phyloP scores from a whole-genome alignment of 2,113 vertebrate species.

The Misgurnus anguillicaudatus region DNA sequence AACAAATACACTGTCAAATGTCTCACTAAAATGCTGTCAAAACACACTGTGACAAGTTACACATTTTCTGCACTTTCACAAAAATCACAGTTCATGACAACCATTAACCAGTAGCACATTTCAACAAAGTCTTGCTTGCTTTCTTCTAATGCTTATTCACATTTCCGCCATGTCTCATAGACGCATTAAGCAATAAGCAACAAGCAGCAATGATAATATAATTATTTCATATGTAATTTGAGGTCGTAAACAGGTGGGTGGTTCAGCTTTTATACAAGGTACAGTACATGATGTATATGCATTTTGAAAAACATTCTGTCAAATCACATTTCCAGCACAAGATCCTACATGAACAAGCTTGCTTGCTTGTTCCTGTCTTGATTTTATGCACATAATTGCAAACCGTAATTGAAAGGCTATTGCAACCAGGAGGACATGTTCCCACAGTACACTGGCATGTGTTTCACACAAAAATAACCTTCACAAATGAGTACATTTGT shows the following conservation, averaged over 20 bases:
- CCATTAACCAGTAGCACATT: neutral
- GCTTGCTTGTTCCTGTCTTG: neutral
- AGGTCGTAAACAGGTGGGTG: neutral
- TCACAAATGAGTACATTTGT: constrained; percentile 2
- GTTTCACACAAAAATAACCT: neutral
- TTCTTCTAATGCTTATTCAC: neutral
- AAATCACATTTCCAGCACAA: neutral
- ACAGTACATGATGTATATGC: neutral
- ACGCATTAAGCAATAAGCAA: neutral
- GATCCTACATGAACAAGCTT: neutral
- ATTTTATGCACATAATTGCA: neutral
- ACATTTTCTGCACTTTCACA: too few relatives aligned
- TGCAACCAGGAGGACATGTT: neutral
- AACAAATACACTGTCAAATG: neutral
- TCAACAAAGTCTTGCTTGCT: neutral
- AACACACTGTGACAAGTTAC: constrained; percentile 6
- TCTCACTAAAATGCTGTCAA: neutral
- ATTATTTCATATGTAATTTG: neutral
- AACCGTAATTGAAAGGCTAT: neutral
- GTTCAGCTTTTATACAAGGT: neutral
- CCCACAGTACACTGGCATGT: neutral
- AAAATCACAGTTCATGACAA: neutral
- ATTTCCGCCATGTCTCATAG: neutral
- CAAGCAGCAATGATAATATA: neutral
- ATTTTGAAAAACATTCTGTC: neutral